Evolutionary conservation across 2,797 vertebrate genomes (phyloP).

Genomic region (Enteromius treurensis): DNA sequence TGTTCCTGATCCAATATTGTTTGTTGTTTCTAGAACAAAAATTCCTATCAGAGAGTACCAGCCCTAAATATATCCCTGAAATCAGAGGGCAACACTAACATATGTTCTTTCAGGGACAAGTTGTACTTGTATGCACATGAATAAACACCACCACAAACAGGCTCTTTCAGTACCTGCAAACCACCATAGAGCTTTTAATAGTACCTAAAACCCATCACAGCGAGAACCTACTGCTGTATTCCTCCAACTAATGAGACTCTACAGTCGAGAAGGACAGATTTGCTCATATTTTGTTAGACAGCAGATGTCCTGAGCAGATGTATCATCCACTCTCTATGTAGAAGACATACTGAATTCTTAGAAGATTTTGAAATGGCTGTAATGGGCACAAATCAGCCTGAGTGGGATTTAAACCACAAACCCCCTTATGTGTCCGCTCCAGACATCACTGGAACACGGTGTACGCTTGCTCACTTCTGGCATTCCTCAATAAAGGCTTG

Average conservation of each 20-base stretch:
- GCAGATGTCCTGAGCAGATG: constrained; percentile 11
- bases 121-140: neutral
- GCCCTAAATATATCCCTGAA: neutral
- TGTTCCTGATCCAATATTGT: neutral
- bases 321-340: neutral
- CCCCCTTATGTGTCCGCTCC: constrained; percentile 26
- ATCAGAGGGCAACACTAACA: neutral
- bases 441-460: constrained; percentile 17
- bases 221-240: neutral
- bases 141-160: neutral
- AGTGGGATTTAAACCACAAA: constrained; percentile 36
- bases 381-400: constrained; percentile 6
- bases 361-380: constrained; percentile 8
- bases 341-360: neutral
- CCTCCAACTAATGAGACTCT: constrained; percentile 3
- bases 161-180: neutral
- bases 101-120: neutral
- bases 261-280: constrained; percentile 10
- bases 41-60: neutral
- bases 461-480: neutral
- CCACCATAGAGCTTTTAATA: neutral
- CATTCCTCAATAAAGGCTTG: constrained; percentile 6
- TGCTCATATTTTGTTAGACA: constrained; percentile 17
- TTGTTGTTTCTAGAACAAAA: neutral
- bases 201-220: neutral